Conservation (phyloP, 2,113 vertebrate species). For the Microtus pennsylvanicus region DNA sequence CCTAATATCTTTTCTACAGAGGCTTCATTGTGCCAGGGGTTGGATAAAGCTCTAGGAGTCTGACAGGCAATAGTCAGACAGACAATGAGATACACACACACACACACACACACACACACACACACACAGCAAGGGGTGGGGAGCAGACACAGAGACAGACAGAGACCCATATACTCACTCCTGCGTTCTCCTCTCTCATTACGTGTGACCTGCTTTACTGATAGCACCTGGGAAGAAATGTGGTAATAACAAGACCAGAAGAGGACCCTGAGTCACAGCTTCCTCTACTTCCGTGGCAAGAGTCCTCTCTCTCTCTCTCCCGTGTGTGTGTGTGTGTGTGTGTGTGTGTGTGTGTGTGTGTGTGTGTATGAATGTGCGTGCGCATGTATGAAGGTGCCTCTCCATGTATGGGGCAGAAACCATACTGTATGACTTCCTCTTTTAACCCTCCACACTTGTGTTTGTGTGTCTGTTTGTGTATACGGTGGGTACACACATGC, state of each 20-base stretch:
- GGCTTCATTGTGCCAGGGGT: conserved; percentile 85
- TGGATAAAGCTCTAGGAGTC: conserved; percentile 78
- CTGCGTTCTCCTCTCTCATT: conserved; percentile 51
- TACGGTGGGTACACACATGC: neutral
- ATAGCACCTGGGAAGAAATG: neutral
- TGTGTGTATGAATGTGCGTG: neutral
- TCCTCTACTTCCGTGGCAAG: neutral
- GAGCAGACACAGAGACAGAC: neutral
- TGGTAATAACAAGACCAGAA: neutral
- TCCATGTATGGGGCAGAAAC: neutral
- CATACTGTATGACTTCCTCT: neutral
- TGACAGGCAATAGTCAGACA: neutral
- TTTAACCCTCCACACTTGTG: neutral
- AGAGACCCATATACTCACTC: neutral
- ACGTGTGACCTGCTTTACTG: neutral
- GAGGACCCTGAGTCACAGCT: neutral
- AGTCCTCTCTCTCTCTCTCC: neutral
- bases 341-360: neutral
- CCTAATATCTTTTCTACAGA: conserved; percentile 89
- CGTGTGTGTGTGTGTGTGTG: neutral
- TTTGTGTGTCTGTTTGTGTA: neutral
- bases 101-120: neutral
- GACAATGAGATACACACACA: conserved; percentile 60
- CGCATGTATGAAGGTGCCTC: neutral
- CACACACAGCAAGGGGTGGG: neutral